Base-by-base conservation (phyloP, 2,113 vertebrate species). In the Psophia crepitans region DNA sequence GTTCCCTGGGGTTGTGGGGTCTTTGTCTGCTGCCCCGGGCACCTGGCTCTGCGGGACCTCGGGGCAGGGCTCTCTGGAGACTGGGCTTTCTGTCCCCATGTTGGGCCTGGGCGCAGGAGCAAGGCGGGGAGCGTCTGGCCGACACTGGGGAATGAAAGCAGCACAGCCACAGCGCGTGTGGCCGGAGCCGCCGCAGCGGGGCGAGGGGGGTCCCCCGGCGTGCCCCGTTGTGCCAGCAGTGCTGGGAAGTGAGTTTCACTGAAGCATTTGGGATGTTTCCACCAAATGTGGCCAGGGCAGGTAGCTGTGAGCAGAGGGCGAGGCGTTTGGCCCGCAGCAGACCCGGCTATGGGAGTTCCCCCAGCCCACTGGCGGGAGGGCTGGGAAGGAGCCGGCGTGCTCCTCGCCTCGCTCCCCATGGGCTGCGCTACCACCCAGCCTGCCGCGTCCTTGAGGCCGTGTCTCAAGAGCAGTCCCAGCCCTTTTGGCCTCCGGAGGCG, bases 181-280 rank as follows among this genome's bases (percentile, higher is more conserved):
- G 60, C 37, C 2, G 8, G 60, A 30, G 23, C n/a, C 4, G 32
- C 44, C 2, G 2, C 4, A 1, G 37, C 3, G 4, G 63, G 26
- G 11, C 12, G 5, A 30, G 17, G 22, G 11, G 24, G 22, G 3
- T 23, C 9, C 33, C n/a, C 11, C 2, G 1, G 12, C 3, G 1
- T 43, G 65, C 14, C 58, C 43, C 7, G 1, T 54, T 18, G 32
- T 56, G 35, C 20, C 49, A 33, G 66, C 57, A 49, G 41, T 22
- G 32, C 41, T 0, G 15, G 58, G 39, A 54, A 35, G 33, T 6
- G 35, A 76, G 44, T 51, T 60, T 14, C 39, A 15, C 28, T 0
- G 0, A 28, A 22, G 58, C 1, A 3, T 41, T 69, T 5, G 46
- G 68, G 61, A 53, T 73, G 89, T 96, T 75, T 61, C 66, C 73